Evolutionary conservation across 2,797 vertebrate genomes (phyloP), one percentile per base, ranked within the genome.

Genomic region (Atherinosoma microstoma): DNA sequence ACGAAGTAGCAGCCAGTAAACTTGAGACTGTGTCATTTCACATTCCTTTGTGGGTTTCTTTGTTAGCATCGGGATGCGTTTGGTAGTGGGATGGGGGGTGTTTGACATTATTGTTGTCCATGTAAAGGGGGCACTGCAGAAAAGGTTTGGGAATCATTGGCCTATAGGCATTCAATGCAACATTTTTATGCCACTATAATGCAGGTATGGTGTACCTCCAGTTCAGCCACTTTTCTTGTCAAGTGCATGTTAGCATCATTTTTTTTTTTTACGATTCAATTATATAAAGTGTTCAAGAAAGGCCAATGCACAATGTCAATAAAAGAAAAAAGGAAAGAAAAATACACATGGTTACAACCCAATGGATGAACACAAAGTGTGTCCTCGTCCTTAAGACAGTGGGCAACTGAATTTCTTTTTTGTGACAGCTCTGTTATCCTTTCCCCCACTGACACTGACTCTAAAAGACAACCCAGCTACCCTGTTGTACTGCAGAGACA

Each of bases 391-490:
- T 66, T 61, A 69, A 73, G 73, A 79, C 73, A 76, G 71, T 67
- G 66, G 67, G 71, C 61, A 64, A 74, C 70, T 67, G 70, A 73
- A 16, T 74, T 63, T 85, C 59, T 64, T 76, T 74, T 74, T 81
- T 75, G 42, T 58, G 78, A 78, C 64, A 76, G 75, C 71, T 73
- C 64, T 78, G 76, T 88, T 78, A 89, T 83, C 83, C 82, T 79
- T 72, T 18, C 6, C 7, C 67, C 20, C 10, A 12, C 77, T 82
- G 79, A 87, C 76, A 64, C 65, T 80, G 65, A 85, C 62, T 82
- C 58, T 68, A 74, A 78, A 81, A 79, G 79, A 85, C 78, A 85
- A 70, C 58, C 65, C 20, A 80, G 69, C 83, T 86, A 65, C 64
- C 61, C 74, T 67, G 70, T 70, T 62, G 67, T 83, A 49, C 49